These are phyloP conservation scores for Motacilla alba DNA, from an alignment of 2,113 vertebrate genomes.

Conservation along the genomic window DNA sequence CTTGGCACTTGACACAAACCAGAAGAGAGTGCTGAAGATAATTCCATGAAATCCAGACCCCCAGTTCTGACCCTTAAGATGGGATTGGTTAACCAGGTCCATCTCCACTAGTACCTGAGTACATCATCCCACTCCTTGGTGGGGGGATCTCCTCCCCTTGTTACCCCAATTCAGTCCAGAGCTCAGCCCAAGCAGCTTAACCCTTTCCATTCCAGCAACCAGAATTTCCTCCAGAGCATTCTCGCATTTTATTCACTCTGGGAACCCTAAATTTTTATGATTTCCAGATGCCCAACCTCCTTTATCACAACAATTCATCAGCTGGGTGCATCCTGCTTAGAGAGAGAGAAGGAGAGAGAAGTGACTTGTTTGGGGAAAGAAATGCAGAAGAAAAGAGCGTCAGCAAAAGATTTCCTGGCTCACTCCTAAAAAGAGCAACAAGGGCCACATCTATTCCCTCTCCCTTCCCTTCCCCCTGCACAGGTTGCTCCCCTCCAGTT, in stretches of 20 bases:
- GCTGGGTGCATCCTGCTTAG: not conserved
- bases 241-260: not conserved
- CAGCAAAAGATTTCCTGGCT: not conserved
- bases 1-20: not conserved
- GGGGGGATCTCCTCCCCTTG: not conserved
- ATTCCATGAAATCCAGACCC: not conserved
- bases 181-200: not conserved
- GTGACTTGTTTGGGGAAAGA: not conserved
- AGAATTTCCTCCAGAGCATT: not conserved
- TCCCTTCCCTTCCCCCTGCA: not conserved
- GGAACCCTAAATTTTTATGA: not conserved
- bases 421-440: not conserved
- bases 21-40: not conserved
- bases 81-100: not conserved
- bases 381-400: not conserved
- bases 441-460: not conserved
- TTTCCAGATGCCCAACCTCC: not conserved
- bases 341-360: not conserved
- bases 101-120: not conserved
- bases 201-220: not conserved
- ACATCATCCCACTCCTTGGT: not conserved
- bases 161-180: not conserved
- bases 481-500: constrained; percentile 58
- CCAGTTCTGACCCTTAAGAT: not conserved
- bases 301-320: not conserved